Percentiles rank a stretch among this genome's conserved stretches.
phyloP scores from a whole-genome alignment of 1,140 invertebrate genomes.

The Pachypeltis micranthus region DNA sequence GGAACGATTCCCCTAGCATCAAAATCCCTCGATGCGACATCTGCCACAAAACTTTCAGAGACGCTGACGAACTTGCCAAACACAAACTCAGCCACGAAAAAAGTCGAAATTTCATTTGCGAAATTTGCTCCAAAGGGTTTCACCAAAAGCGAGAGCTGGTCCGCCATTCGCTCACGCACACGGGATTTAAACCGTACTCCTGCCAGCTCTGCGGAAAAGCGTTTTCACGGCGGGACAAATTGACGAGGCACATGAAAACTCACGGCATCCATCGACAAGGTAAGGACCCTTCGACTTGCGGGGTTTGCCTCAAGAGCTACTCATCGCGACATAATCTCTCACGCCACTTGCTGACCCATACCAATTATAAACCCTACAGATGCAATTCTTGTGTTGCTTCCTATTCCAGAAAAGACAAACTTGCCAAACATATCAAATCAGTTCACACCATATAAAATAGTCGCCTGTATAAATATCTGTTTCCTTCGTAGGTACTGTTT shows the following conservation, averaged over 20 bases:
- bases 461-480: neutral
- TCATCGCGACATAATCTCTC: conserved; percentile 13
- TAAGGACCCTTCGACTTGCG: conserved; percentile 6
- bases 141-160: conserved; percentile 29
- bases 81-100: neutral
- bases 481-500: neutral
- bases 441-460: neutral
- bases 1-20: neutral
- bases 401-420: conserved; percentile 17
- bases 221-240: conserved; percentile 15
- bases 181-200: conserved; percentile 39
- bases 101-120: conserved; percentile 13
- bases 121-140: conserved; percentile 31
- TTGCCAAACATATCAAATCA: conserved; percentile 17
- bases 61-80: neutral
- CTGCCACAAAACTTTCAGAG: neutral
- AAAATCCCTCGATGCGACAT: neutral
- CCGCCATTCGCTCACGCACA: conserved; percentile 37
- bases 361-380: conserved; percentile 13
- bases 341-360: conserved; percentile 15
- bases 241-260: conserved; percentile 13
- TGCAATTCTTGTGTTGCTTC: conserved; percentile 12
- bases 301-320: conserved; percentile 13
- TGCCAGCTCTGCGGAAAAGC: conserved; percentile 43
- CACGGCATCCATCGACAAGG: neutral